These are phyloP conservation scores for Hedychridium roseum DNA, from an alignment of 2,888 invertebrate species.

Conservation along the genomic window DNA sequence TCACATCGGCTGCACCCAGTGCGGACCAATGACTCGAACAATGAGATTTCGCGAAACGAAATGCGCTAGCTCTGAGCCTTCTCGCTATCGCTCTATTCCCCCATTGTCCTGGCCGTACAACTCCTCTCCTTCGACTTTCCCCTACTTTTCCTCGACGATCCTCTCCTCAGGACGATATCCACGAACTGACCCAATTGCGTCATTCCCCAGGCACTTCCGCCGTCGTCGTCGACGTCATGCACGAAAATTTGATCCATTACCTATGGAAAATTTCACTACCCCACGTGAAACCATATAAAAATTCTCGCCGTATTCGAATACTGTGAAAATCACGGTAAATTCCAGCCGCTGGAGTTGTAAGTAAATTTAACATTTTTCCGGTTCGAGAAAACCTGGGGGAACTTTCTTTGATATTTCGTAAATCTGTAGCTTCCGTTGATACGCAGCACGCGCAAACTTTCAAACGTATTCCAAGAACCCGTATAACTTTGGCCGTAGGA, in stretches of 20 bases:
- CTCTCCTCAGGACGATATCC: not conserved
- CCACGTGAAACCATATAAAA: not conserved
- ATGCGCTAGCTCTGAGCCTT: too few relatives aligned
- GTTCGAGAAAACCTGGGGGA: not conserved
- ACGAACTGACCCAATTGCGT: too few relatives aligned
- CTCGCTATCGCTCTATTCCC: too few relatives aligned
- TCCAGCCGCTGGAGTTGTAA: not conserved
- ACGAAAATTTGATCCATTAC: not conserved
- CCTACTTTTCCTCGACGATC: not conserved
- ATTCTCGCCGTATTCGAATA: too few relatives aligned
- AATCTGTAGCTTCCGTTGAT: too few relatives aligned
- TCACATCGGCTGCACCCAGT: constrained; percentile 9
- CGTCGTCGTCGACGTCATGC: too few relatives aligned
- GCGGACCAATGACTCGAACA: constrained; percentile 23
- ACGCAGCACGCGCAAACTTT: too few relatives aligned
- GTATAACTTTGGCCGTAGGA: too few relatives aligned
- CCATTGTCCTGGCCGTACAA: too few relatives aligned
- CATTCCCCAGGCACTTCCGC: too few relatives aligned
- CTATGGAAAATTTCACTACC: not conserved
- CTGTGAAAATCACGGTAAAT: too few relatives aligned
- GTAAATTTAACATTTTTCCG: not conserved
- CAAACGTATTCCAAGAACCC: too few relatives aligned
- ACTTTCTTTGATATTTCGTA: not conserved
- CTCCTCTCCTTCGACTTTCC: not conserved
- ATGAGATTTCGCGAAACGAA: constrained; percentile 15